A percentile compares a stretch with the other conserved stretches of the same genome.
phyloP scores from a whole-genome alignment of 1,140 invertebrate species.

The Pararge aegeria region DNA sequence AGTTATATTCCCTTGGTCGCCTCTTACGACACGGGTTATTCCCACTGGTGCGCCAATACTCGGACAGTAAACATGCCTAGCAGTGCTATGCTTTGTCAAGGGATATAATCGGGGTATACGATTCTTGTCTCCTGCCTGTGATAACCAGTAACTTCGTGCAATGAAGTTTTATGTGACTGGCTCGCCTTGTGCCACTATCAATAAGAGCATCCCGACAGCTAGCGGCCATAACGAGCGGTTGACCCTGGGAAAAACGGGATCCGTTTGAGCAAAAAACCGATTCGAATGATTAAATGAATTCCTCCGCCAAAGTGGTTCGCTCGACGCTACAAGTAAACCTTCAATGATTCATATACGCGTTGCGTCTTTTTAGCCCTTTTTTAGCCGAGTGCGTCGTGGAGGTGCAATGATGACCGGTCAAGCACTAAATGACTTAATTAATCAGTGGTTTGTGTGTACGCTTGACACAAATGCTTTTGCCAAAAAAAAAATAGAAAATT shows the following conservation, averaged over 20 bases:
- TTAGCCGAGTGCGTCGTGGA: not conserved
- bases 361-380: not conserved
- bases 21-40: too few relatives aligned
- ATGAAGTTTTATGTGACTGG: conserved; percentile 4
- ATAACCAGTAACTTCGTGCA: not conserved
- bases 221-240: conserved; percentile 12
- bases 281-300: conserved; percentile 22
- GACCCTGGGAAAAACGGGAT: conserved; percentile 28
- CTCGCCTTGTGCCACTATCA: conserved; percentile 18
- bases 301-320: conserved; percentile 4
- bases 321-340: not conserved
- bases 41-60: too few relatives aligned
- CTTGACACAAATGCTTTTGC: too few relatives aligned
- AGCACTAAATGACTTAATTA: too few relatives aligned
- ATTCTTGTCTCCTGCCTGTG: too few relatives aligned
- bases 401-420: too few relatives aligned
- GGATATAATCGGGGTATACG: too few relatives aligned
- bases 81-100: too few relatives aligned
- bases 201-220: conserved; percentile 8
- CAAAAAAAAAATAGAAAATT: too few relatives aligned
- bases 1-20: too few relatives aligned
- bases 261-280: conserved; percentile 20
- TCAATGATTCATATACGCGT: not conserved
- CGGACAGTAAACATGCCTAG: too few relatives aligned
- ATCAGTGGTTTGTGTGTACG: too few relatives aligned